phyloP scores from a whole-genome alignment of 2,113 vertebrate species.

The Sinocyclocheilus grahami region DNA sequence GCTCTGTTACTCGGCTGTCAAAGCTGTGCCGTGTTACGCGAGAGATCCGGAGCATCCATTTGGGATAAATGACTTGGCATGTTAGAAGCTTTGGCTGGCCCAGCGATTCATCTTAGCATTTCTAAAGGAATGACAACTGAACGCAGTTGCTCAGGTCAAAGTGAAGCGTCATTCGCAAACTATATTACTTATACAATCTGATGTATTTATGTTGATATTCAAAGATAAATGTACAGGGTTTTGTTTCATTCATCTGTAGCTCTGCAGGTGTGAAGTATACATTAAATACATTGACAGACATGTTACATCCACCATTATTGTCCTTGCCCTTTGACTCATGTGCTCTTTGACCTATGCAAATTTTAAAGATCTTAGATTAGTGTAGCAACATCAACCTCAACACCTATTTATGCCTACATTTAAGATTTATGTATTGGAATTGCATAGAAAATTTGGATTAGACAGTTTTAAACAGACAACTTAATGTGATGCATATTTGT shows the following conservation, averaged over 20 bases:
- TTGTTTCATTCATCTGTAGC: neutral
- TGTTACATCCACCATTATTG: too few relatives aligned
- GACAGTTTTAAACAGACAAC: too few relatives aligned
- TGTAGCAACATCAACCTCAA: too few relatives aligned
- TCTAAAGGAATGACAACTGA: constrained; percentile 4
- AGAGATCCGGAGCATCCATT: neutral
- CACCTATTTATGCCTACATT: too few relatives aligned
- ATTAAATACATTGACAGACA: neutral
- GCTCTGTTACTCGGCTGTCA: constrained; percentile 1
- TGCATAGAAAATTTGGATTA: too few relatives aligned
- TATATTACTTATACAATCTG: neutral
- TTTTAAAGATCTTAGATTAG: too few relatives aligned
- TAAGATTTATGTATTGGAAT: too few relatives aligned
- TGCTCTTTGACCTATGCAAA: too few relatives aligned
- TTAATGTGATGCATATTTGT: too few relatives aligned
- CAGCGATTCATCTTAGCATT: neutral
- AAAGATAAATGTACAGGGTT: neutral
- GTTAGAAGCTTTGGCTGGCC: neutral
- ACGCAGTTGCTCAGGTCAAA: neutral
- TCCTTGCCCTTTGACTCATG: too few relatives aligned
- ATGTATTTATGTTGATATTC: neutral
- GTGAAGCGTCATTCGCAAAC: neutral
- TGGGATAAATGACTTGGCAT: neutral
- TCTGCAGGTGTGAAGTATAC: neutral
- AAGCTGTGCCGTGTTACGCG: neutral